phyloP scores from a whole-genome alignment of 2,797 vertebrate genomes.

The Peromyscus eremicus region DNA sequence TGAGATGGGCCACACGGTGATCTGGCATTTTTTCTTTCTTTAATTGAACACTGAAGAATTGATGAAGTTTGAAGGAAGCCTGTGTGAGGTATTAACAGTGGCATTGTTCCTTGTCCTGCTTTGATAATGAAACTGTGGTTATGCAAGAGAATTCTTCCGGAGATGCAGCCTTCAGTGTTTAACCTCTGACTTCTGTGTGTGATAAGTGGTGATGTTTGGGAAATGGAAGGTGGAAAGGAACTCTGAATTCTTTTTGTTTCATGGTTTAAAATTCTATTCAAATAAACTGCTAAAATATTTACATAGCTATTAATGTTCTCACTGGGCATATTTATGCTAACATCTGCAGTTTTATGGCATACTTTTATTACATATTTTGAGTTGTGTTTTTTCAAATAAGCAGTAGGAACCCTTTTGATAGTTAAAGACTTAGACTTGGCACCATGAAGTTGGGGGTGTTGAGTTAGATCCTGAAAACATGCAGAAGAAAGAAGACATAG shows the following conservation, averaged over 20 bases:
- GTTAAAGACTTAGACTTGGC: constrained; percentile 26
- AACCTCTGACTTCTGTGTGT: neutral
- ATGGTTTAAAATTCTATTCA: neutral
- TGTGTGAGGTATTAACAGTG: neutral
- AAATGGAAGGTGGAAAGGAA: neutral
- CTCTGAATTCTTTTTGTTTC: constrained; percentile 23
- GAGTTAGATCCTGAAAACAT: neutral
- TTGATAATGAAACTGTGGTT: neutral
- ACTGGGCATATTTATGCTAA: neutral
- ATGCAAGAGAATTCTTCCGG: neutral
- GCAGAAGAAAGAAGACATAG: neutral
- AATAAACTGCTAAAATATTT: constrained; percentile 1
- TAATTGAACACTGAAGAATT: neutral
- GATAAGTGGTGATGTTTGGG: neutral
- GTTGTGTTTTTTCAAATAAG: constrained; percentile 4
- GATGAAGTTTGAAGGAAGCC: neutral
- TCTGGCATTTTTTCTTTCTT: neutral
- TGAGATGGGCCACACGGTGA: neutral
- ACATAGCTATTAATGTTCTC: neutral
- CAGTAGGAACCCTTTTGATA: neutral
- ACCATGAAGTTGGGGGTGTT: neutral
- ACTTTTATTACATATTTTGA: constrained; percentile 43
- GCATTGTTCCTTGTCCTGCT: neutral
- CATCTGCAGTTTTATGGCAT: neutral
- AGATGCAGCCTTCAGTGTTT: neutral